Evolutionary conservation across 2,888 invertebrate species (phyloP).

Genomic region (Cataglyphis rosenhaueri): DNA sequence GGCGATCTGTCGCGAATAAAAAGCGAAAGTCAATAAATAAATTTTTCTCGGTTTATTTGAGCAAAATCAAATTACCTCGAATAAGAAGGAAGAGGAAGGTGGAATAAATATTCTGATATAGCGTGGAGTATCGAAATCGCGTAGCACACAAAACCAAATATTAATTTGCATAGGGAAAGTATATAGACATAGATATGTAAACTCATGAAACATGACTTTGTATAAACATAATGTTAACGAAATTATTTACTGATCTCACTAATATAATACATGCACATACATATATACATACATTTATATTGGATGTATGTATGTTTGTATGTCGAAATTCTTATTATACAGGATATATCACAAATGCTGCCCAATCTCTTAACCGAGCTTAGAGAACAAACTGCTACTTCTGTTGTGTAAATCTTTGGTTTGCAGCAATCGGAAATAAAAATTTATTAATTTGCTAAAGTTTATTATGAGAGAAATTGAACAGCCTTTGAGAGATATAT

Average conservation of each 20-base stretch:
- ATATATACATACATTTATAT: slow-evolving; percentile 36
- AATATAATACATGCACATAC: slow-evolving; percentile 60
- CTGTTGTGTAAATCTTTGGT: neutral
- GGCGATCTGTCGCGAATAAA: slow-evolving; percentile 81
- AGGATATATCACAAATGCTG: slow-evolving; percentile 36
- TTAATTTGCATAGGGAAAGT: slow-evolving; percentile 81
- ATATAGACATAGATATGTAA: slow-evolving; percentile 79
- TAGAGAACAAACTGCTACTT: neutral
- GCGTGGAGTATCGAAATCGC: slow-evolving; percentile 62
- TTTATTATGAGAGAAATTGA: slow-evolving; percentile 13
- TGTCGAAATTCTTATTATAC: slow-evolving; percentile 30
- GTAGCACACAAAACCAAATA: slow-evolving; percentile 83
- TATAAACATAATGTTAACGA: slow-evolving; percentile 84
- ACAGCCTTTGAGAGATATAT: slow-evolving; percentile 32
- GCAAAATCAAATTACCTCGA: slow-evolving; percentile 85
- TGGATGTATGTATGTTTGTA: slow-evolving; percentile 25
- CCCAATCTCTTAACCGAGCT: neutral
- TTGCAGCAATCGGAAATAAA: neutral
- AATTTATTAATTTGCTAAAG: neutral
- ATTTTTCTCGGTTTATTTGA: slow-evolving; percentile 84
- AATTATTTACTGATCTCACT: slow-evolving; percentile 84
- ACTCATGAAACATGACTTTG: slow-evolving; percentile 81
- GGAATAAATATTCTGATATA: slow-evolving; percentile 24
- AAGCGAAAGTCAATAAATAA: slow-evolving; percentile 84
- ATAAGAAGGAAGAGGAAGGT: slow-evolving; percentile 74